Evolutionary conservation across 1,140 invertebrate species (phyloP), one percentile per base, ranked within the genome.

Genomic region (Papilio machaon): DNA sequence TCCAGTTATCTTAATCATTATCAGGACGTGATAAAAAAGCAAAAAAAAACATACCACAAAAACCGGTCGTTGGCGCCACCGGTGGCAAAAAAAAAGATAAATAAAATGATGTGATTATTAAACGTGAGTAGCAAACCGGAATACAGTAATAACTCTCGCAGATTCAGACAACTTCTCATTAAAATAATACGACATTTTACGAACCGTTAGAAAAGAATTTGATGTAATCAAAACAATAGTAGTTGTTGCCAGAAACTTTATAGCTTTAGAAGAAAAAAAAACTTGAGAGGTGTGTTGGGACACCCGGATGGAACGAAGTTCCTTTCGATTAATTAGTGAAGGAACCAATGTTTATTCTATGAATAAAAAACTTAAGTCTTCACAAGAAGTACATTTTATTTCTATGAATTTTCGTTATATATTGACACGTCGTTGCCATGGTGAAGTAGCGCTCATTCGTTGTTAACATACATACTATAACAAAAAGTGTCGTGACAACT

Each of bases 81-180:
- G 83, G 64, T 78, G 82, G 78, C 78, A 73, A 83, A 86, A 85
- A 85, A 43, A 87, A 83, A 81, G 52, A 70, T 80, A 81, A 82
- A 83, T 83, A 85, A 85, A 85, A 86, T 83, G 83, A 88, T 86
- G 81, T 88, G 82, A 88, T 90, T 88, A 88, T 87, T 87, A 88
- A 87, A 86, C 80, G 64, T 78, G 80, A 80, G 81, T 52, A 38
- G 74, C 74, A 78, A 85, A 85, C 82, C 80, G 85, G 85, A 80
- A 83, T 82, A 47, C 43, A n/a, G 78, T 82, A 73, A 73, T 73
- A 46, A 70, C 64, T 70, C 64, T 11, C 30, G 64, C 23, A 30
- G 19, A 30, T 67, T 67, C 60, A 64, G 23, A 64, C 60, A 70
- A 30, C 23, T 70, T 38, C 60, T 30, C 38, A 0, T 54, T 17